Evolutionary conservation across 2,888 invertebrate species (phyloP).

Genomic region (Poecilobothrus nobilitatus): DNA sequence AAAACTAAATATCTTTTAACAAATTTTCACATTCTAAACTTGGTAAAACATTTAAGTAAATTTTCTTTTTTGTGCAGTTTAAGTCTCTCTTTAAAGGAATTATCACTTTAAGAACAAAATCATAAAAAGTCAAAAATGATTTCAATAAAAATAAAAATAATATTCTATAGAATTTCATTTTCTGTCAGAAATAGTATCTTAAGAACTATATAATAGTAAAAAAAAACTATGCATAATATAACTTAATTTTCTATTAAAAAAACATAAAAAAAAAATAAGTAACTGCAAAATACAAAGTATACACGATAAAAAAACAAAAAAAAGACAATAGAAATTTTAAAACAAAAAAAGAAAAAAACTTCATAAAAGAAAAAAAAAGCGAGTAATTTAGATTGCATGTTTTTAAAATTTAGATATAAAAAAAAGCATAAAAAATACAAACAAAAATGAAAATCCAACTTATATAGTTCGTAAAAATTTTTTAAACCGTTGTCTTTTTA

Average conservation of each 20-base stretch:
- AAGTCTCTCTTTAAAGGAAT: too few species aligned
- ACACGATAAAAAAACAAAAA: too few species aligned
- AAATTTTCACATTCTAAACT: too few species aligned
- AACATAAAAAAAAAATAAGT: background rate
- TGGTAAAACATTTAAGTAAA: too few species aligned
- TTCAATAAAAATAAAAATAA: background rate
- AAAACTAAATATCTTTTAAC: too few species aligned
- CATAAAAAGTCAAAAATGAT: too few species aligned
- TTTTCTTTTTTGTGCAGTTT: too few species aligned
- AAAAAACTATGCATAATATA: background rate
- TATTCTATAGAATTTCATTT: background rate
- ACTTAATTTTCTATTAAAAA: constrained; percentile 2
- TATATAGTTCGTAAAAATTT: too few species aligned
- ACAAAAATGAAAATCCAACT: background rate
- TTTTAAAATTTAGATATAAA: background rate
- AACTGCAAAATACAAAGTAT: too few species aligned
- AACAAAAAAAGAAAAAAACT: background rate
- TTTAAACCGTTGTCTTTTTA: too few species aligned
- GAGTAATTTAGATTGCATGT: background rate
- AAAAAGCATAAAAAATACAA: background rate
- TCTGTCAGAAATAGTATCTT: background rate
- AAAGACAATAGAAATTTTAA: too few species aligned
- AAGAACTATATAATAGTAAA: background rate
- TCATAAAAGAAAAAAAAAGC: background rate
- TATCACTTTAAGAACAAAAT: too few species aligned